Conservation (phyloP, 2,888 invertebrate genomes). For the Phyllotreta cruciferae region DNA sequence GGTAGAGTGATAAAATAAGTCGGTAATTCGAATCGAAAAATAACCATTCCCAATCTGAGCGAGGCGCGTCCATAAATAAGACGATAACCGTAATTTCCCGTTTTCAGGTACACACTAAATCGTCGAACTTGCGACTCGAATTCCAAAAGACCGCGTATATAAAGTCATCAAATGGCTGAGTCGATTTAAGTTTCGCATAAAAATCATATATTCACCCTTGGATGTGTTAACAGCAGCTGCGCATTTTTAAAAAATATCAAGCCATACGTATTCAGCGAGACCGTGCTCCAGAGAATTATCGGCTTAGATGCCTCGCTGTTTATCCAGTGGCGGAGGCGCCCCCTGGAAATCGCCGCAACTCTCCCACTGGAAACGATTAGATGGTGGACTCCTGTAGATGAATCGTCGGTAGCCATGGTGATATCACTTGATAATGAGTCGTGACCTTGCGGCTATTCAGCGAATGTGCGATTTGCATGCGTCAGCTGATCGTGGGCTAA, state of each 20-base stretch:
- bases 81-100: slow-evolving; percentile 15
- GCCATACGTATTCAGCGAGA: slow-evolving; percentile 50
- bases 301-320: slow-evolving; percentile 48
- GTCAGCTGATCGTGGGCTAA: slow-evolving; percentile 46
- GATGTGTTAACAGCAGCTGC: slow-evolving; percentile 40
- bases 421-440: slow-evolving; percentile 50
- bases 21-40: slow-evolving; percentile 2
- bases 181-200: slow-evolving; percentile 35
- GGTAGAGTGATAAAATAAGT: background rate
- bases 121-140: slow-evolving; percentile 13
- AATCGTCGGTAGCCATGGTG: slow-evolving; percentile 39
- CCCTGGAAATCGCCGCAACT: too few species aligned
- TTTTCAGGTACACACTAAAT: slow-evolving; percentile 14
- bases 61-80: slow-evolving; percentile 5
- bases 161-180: slow-evolving; percentile 37
- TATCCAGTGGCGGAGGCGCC: slow-evolving; percentile 34
- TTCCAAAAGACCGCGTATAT: slow-evolving; percentile 21
- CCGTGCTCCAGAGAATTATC: slow-evolving; percentile 53
- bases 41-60: slow-evolving; percentile 1
- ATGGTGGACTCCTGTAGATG: slow-evolving; percentile 13
- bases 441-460: slow-evolving; percentile 45
- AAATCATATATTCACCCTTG: slow-evolving; percentile 37
- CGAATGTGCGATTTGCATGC: slow-evolving; percentile 43
- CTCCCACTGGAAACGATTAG: too few species aligned
- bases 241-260: slow-evolving; percentile 43